Evolutionary conservation across 2,888 invertebrate species (phyloP), one percentile per base, ranked within the genome.

Genomic region (Leptinotarsa haldemani): DNA sequence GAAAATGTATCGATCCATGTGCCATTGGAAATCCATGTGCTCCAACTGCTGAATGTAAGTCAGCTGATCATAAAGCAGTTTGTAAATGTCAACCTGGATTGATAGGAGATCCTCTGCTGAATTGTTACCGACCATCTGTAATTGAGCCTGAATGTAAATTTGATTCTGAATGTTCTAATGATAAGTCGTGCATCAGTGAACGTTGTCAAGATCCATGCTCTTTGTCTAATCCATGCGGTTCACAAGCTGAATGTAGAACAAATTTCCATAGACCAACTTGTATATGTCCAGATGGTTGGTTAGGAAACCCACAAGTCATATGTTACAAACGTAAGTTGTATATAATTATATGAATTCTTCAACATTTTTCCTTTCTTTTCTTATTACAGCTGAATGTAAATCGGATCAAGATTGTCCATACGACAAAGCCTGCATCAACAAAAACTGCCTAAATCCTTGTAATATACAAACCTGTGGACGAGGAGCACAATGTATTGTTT

Each of bases 391-490:
- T 67, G 95, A 95, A 88, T 96, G 96, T 86, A 92, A 92, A 80
- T 87, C 90, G 3, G 93, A 96, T 83, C 89, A 91, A 25, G 93
- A 96, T 78, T 97, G 97, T 88, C 95, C 96, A 16, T 94, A 94
- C 84, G 94, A 96, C 84, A 94, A 94, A 86, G 90, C 91, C 52
- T 97, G 97, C 84, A 89, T 93, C 65, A 94, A 93, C 82, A 91
- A 92, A 78, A 94, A 94, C 83, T 96, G 96, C 84, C 89, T 94
- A 70, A 93, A 94, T 84, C 95, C 96, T 0, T 97, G 96, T 84
- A 82, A 88, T 30, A 85, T 86, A 4, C 89, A 92, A 15, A 91
- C 92, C 1, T 97, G 97, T 82, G 96, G 95, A 13, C 92, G 93
- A 58, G 94, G 93, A 46, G 95, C 96, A 3, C 90, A 92, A 78